Conservation (phyloP, 2,888 invertebrate genomes). For the Ophraella communa region DNA sequence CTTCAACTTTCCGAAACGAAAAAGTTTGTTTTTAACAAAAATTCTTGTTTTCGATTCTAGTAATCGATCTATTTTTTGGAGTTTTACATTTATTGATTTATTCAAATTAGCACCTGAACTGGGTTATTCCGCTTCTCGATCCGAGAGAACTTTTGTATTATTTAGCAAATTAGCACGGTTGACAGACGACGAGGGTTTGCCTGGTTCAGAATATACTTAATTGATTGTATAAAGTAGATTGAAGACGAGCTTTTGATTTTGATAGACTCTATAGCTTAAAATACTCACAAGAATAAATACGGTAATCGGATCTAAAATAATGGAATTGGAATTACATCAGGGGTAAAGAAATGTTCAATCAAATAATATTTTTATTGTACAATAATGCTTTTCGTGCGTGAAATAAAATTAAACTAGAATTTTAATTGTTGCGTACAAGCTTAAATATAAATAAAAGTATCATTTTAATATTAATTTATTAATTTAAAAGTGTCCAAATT, state of each 20-base stretch:
- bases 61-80: not conserved
- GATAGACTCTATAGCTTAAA: not conserved
- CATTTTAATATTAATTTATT: too few species aligned
- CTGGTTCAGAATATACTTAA: slow-evolving; percentile 6
- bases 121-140: slow-evolving; percentile 16
- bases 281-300: not conserved
- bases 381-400: too few species aligned
- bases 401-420: too few species aligned
- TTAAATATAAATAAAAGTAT: too few species aligned
- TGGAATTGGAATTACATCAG: not conserved
- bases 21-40: not conserved
- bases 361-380: too few species aligned
- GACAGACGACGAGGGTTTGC: slow-evolving; percentile 10
- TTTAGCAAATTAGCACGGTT: slow-evolving; percentile 16
- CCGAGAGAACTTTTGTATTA: slow-evolving; percentile 11
- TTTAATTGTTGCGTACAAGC: too few species aligned
- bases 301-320: not conserved
- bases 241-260: slow-evolving; percentile 5
- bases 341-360: not conserved
- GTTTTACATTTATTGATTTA: slow-evolving; percentile 32
- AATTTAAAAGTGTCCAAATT: too few species aligned
- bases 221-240: slow-evolving; percentile 10
- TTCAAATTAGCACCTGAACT: slow-evolving; percentile 33
- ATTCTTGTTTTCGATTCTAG: not conserved
- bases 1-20: too few species aligned